Evolutionary conservation across 1,140 invertebrate species (phyloP), one percentile per base, ranked within the genome.

Genomic region (Gonatopus flavifemur): DNA sequence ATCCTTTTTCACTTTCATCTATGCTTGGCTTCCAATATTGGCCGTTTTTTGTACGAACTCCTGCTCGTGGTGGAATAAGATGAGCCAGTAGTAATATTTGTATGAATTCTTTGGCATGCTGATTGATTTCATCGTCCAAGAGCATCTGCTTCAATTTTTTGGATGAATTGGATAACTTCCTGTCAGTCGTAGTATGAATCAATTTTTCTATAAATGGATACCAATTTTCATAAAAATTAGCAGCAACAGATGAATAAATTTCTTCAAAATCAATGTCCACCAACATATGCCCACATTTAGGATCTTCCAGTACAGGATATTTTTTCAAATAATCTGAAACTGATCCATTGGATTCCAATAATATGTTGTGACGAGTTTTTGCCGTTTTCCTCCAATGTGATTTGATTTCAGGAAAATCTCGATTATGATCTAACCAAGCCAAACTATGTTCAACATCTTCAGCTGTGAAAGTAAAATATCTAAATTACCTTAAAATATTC

Each of bases 261-360:
- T 16, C 37, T 39, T 39, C 21, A 39, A 39, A 39, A 39, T 39
- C 37, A 18, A 39, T 39, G n/a, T 39, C 37, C 12, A 39, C 20
- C 20, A 39, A 39, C 8, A 12, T 39, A 20, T 20, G 21, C 16
- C 37, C 37, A 19, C 21, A 12, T 5, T 16, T 19, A 7, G 37
- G 5, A 39, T 39, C 37, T 16, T 12, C 12, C 20, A 39, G 18
- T 18, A 39, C 20, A 19, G 37, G 37, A 20, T 39, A 39, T 19
- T 16, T 39, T 39, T 39, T 39, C 12, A 39, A 39, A 12, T 39
- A 39, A 6, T 39, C 37, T 20, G 16, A 19, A 3, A 39, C 37
- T 9, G 37, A 18, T 20, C 37, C 37, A 39, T 13, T 12, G 12
- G 25, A 7, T 28, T 28, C 25, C 12, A 28, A 28, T 28, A 28